These are phyloP conservation scores for Cephus runcator DNA, from an alignment of 2,888 invertebrate genomes.

Conservation along the genomic window DNA sequence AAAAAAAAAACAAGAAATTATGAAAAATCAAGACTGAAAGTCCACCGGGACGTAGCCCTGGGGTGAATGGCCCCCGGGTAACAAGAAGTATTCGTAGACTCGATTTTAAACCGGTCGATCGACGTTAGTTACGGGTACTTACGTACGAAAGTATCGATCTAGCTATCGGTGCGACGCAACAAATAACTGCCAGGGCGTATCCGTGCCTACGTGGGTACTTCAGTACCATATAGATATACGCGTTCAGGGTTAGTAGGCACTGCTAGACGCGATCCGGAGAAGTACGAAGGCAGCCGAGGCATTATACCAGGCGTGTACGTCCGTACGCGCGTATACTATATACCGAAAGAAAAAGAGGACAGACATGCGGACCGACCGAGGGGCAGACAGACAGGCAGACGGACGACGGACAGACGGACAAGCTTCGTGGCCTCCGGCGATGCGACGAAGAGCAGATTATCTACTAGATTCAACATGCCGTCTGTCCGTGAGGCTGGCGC, in stretches of 20 bases:
- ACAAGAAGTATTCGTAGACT: background rate
- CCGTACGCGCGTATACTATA: background rate
- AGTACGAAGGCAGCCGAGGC: background rate
- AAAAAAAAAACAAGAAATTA: background rate
- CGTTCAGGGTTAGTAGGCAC: background rate
- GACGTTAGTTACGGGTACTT: background rate
- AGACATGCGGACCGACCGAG: slow-evolving; percentile 27
- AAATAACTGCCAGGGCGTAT: background rate
- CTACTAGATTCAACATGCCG: slow-evolving; percentile 36
- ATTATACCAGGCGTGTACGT: background rate
- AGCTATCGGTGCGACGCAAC: background rate
- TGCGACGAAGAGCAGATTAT: slow-evolving; percentile 37
- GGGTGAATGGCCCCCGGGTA: background rate
- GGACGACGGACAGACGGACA: slow-evolving; percentile 36
- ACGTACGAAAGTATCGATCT: background rate
- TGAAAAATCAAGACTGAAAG: background rate
- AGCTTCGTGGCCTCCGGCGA: slow-evolving; percentile 33
- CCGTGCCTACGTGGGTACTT: background rate
- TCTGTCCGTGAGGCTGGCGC: slow-evolving; percentile 36
- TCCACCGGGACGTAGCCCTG: background rate
- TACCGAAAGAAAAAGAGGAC: slow-evolving; percentile 16
- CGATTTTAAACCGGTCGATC: background rate
- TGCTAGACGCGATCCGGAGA: background rate
- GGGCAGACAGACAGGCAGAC: slow-evolving; percentile 33
- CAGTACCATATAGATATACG: background rate